Evolutionary conservation across 1,140 invertebrate species (phyloP).

Genomic region (Sycophaga agraensis): DNA sequence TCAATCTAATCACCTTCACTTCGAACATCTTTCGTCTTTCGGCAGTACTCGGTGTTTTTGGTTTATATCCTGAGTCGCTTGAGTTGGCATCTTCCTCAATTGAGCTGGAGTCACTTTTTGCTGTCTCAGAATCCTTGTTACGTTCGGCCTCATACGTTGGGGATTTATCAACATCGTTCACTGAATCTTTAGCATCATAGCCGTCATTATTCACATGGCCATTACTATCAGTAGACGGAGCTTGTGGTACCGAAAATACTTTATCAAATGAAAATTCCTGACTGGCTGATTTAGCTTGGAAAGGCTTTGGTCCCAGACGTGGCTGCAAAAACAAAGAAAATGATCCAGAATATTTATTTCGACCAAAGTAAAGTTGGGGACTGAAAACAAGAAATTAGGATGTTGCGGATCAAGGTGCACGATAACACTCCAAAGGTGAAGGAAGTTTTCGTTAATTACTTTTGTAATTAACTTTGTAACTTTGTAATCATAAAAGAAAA

Average conservation of each 20-base stretch:
- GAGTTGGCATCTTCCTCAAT: slow-evolving; percentile 65
- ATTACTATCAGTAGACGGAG: slow-evolving; percentile 59
- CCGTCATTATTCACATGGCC: slow-evolving; percentile 37
- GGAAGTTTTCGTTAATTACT: too few relatives aligned
- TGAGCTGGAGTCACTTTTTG: slow-evolving; percentile 64
- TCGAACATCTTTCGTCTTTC: slow-evolving; percentile 73
- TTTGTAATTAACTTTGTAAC: too few relatives aligned
- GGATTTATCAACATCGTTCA: slow-evolving; percentile 45
- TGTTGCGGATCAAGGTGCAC: too few relatives aligned
- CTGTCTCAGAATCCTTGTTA: slow-evolving; percentile 55
- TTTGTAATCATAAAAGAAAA: too few relatives aligned
- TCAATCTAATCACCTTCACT: too few relatives aligned
- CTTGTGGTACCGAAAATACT: slow-evolving; percentile 75
- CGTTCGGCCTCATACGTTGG: slow-evolving; percentile 45
- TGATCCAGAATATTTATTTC: too few relatives aligned
- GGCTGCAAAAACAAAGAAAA: slow-evolving; percentile 61
- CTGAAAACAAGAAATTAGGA: too few relatives aligned
- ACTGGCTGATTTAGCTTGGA: slow-evolving; percentile 70
- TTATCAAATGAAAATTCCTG: slow-evolving; percentile 78
- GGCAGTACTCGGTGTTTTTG: slow-evolving; percentile 74
- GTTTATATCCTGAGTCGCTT: slow-evolving; percentile 64
- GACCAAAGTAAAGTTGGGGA: too few relatives aligned
- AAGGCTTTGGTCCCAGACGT: slow-evolving; percentile 78
- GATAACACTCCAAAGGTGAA: too few relatives aligned
- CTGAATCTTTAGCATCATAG: slow-evolving; percentile 19